Evolutionary conservation across 2,113 vertebrate genomes (phyloP).

Genomic region (Cynocephalus volans): DNA sequence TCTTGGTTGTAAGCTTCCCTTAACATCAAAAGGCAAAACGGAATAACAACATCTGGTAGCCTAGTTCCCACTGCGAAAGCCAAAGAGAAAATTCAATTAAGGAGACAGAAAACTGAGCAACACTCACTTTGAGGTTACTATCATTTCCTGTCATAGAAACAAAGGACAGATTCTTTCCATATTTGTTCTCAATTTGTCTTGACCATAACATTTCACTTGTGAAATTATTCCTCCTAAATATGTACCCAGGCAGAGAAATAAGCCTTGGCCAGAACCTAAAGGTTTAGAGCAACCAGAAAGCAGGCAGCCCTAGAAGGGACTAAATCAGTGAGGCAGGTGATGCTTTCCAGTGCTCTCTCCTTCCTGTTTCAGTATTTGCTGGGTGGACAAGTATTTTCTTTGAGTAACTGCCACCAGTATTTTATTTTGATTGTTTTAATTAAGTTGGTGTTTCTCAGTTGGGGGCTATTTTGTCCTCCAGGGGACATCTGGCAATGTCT

Average conservation of each 20-base stretch:
- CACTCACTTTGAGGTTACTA: slow-evolving; percentile 51
- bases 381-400: not conserved
- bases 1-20: slow-evolving; percentile 20
- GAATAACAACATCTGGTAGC: slow-evolving; percentile 54
- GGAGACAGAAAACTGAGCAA: slow-evolving; percentile 56
- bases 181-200: slow-evolving; percentile 58
- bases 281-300: not conserved
- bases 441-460: not conserved
- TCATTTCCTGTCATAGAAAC: slow-evolving; percentile 71
- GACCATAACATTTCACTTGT: not conserved
- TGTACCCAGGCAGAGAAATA: not conserved
- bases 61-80: slow-evolving; percentile 48
- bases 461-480: not conserved
- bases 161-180: slow-evolving; percentile 64
- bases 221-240: slow-evolving; percentile 33
- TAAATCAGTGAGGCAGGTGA: too few relatives aligned
- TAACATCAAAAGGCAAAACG: slow-evolving; percentile 72
- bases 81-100: slow-evolving; percentile 74
- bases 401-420: not conserved
- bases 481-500: not conserved
- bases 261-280: not conserved
- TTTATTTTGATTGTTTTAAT: not conserved
- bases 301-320: not conserved
- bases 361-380: not conserved
- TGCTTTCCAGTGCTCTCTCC: not conserved